Base-by-base conservation (phyloP, 2,797 vertebrate species). In the Staurois parvus region DNA sequence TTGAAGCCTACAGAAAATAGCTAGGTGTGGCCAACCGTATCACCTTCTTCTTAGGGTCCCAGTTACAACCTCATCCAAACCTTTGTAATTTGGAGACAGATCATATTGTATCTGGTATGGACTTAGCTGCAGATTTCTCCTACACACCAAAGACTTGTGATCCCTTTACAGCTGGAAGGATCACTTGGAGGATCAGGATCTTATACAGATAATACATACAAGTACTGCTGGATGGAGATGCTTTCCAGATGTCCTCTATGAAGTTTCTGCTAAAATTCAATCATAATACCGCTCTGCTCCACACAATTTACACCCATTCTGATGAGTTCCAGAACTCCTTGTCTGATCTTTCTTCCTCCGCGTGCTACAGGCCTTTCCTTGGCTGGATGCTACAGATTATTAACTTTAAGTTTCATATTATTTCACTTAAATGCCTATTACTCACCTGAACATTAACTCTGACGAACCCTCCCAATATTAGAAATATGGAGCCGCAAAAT, bases 281-380 rank as follows among this genome's bases (percentile, higher is more conserved):
- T 77, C 73, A 77, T 40, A 77, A 72, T 72, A 37, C 64, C 52
- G 70, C 69, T 34, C 68, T 9, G 24, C 34, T 48, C 68, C 66
- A 34, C 19, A 83, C 56, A 82, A 82, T 86, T 83, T 82, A 86
- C 85, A 82, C 79, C 79, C 68, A 82, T 72, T 29, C 9, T 86
- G 79, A 86, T 72, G 80, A 86, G 52, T 78, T 78, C 85, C 85
- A 86, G 85, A 86, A 29, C 67, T 34, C 45, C 79, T 40, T 37
- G 79, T 82, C 73, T 72, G 79, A 86, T 77, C 75, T 48, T 56
- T 73, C 85, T 73, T 86, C 85, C 69, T 82, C 85, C 6, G 37
- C 42, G 24, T 67, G 45, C 34, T 80, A 37, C 45, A 26, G 70
- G 62, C 77, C 9, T 79, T 84, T 85, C 84, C 79, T 40, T 80